Evolutionary conservation across 2,888 invertebrate genomes (phyloP).

Genomic region (Cephalotes varians): DNA sequence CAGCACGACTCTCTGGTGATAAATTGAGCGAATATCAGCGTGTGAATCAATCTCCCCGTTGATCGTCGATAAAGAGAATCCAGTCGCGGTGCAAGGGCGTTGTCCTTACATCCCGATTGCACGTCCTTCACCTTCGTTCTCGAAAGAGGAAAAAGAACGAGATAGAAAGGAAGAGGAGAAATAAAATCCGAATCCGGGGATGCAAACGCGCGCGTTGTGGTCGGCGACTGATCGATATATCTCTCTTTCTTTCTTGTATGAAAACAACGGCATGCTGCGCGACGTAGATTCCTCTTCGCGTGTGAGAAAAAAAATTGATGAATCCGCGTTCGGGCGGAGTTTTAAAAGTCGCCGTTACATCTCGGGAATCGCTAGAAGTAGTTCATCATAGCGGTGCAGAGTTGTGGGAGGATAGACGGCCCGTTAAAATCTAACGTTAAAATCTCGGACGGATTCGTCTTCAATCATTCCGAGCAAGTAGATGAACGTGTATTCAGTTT

Average conservation of each 20-base stretch:
- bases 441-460: not conserved
- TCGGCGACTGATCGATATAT: not conserved
- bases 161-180: not conserved
- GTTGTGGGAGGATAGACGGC: not conserved
- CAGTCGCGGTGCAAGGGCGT: slow-evolving; percentile 30
- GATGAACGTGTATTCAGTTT: not conserved
- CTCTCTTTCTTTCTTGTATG: not conserved
- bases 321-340: not conserved
- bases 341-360: not conserved
- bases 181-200: not conserved
- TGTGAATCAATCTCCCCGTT: not conserved
- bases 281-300: not conserved
- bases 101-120: slow-evolving; percentile 11
- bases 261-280: not conserved
- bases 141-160: not conserved
- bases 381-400: slow-evolving; percentile 12
- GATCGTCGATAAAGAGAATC: slow-evolving; percentile 4
- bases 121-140: slow-evolving; percentile 18
- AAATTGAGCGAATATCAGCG: not conserved
- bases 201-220: not conserved
- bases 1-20: not conserved
- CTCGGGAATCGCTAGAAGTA: not conserved
- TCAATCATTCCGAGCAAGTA: not conserved
- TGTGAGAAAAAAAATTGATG: not conserved
- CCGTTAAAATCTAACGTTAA: too few relatives aligned